Evolutionary conservation across 2,113 vertebrate genomes (phyloP), one percentile per base, ranked within the genome.

Genomic region (Podilymbus podiceps): DNA sequence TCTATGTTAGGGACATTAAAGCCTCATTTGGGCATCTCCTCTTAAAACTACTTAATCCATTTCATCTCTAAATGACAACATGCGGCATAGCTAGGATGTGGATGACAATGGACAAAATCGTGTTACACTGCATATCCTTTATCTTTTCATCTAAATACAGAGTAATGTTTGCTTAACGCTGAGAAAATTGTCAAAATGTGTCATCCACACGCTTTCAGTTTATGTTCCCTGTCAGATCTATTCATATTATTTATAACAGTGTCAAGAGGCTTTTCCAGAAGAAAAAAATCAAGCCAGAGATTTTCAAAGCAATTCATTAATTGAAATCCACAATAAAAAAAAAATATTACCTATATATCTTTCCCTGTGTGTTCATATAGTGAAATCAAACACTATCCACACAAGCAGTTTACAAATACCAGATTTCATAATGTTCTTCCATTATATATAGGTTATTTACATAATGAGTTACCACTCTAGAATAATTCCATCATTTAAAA

Each of bases 261-360:
- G 22, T 55, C 23, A 92, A 84, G 22, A 71, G 12, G 21, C 30
- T 74, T 59, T 74, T 77, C 20, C 38, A 69, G 35, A 84, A 75
- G 19, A 84, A 93, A 50, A 74, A 85, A 86, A 69, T 50, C 12
- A 72, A 85, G 59, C 15, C 66, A 40, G 64, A 81, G 5, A 33
- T 89, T 24, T 84, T 86, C 68, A 86, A 86, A 92, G 15, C 9
- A 72, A 90, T 69, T 86, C 9, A 86, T 52, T 76, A 52, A 85
- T 27, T 83, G 52, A 91, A 91, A 81, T 68, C 17, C 25, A 59
- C 16, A 55, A 38, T 38, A 38, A 38, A 38, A 38, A 38, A 38
- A 38, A 38, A 38, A 38, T 38, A 38, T 64, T 76, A 80, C 7
- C 25, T 67, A 31, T 30, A 8, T n/a, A 68, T 75, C 21, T 89